Percentiles rank a stretch among this genome's conserved stretches.
These are phyloP conservation scores for Cirrhinus molitorella DNA, from an alignment of 2,797 vertebrate genomes.

Conservation along the genomic window DNA sequence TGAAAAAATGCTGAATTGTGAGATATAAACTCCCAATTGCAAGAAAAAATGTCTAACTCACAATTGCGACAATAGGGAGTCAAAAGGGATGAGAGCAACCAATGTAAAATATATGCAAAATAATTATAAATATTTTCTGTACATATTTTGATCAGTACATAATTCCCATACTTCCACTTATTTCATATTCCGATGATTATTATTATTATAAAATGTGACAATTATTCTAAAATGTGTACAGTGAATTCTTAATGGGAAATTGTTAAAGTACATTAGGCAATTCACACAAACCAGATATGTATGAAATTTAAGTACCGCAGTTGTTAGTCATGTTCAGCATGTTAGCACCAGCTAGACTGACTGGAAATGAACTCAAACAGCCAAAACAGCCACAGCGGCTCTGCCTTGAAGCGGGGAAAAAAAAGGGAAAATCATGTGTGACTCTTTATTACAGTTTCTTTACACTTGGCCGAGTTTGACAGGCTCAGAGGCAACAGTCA, in stretches of 20 bases:
- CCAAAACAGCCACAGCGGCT: slow-evolving; percentile 1
- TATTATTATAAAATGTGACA: neutral
- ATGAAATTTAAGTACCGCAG: neutral
- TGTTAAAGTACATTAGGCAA: too few relatives aligned
- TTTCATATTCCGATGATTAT: neutral
- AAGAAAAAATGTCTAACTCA: too few relatives aligned
- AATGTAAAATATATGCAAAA: neutral
- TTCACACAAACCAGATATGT: neutral
- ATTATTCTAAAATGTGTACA: neutral
- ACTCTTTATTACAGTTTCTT: slow-evolving; percentile 29
- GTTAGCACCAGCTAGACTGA: neutral
- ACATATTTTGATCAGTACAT: neutral
- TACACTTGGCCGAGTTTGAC: slow-evolving; percentile 52
- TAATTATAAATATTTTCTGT: neutral
- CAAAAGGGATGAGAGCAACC: neutral
- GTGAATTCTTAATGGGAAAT: too few relatives aligned
- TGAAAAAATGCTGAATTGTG: too few relatives aligned
- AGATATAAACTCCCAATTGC: too few relatives aligned
- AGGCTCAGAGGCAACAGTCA: slow-evolving; percentile 38
- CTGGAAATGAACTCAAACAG: neutral
- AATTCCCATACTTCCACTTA: neutral
- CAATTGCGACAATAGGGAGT: too few relatives aligned
- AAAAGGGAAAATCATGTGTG: slow-evolving; percentile 6
- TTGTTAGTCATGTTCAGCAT: neutral
- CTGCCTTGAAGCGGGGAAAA: neutral